These are phyloP conservation scores for Drosophila paranaensis DNA, from an alignment of 2,888 invertebrate genomes.

Conservation along the genomic window DNA sequence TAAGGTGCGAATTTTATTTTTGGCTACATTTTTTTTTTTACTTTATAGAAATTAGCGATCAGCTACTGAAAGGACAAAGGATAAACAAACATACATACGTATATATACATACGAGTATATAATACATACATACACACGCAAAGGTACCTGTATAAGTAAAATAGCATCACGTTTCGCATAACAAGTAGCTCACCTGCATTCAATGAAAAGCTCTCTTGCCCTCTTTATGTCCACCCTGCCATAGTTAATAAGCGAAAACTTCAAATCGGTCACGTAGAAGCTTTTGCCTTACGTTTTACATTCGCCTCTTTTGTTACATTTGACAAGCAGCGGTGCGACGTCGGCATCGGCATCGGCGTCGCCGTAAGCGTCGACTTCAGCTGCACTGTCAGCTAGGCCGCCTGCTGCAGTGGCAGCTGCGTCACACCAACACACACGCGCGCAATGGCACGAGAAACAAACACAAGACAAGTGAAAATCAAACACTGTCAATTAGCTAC, in stretches of 20 bases:
- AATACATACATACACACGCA: neutral
- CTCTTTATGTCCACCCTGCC: constrained; percentile 17
- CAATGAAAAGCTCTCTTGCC: constrained; percentile 50
- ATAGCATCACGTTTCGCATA: constrained; percentile 50
- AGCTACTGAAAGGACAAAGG: constrained; percentile 24
- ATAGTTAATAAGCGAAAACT: constrained; percentile 37
- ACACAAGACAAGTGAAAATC: constrained; percentile 57
- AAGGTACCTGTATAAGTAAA: constrained; percentile 11
- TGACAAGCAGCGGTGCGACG: constrained; percentile 23
- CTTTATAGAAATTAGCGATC: constrained; percentile 21
- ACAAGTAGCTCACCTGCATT: constrained; percentile 54
- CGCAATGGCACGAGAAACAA: constrained; percentile 41
- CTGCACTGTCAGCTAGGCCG: constrained; percentile 46
- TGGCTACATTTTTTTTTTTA: neutral
- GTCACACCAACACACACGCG: constrained; percentile 27
- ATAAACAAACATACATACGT: neutral
- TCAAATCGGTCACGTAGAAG: constrained; percentile 70
- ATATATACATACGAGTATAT: neutral
- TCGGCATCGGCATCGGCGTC: neutral
- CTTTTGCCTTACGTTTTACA: constrained; percentile 51
- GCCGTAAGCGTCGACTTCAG: constrained; percentile 17
- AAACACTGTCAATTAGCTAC: constrained; percentile 56
- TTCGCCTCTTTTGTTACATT: constrained; percentile 42
- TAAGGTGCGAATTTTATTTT: constrained; percentile 31
- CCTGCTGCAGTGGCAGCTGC: constrained; percentile 53